A percentile compares a stretch with the other conserved stretches of the same genome.
phyloP scores from a whole-genome alignment of 2,113 vertebrate genomes.

The Pteruthius melanotis region DNA sequence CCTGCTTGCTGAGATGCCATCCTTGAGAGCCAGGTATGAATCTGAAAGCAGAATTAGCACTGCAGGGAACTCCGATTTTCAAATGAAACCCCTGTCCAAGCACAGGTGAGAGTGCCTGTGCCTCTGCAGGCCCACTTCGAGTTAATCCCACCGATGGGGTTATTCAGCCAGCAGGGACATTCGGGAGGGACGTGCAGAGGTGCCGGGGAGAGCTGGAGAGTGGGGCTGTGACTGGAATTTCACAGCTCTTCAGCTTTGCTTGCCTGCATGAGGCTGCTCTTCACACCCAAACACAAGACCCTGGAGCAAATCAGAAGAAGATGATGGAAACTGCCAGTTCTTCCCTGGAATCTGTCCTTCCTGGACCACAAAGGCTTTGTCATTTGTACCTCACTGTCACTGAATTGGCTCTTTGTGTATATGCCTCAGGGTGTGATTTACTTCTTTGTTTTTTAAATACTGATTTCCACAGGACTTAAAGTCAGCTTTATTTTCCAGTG shows the following conservation, averaged over 20 bases:
- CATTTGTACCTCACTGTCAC: neutral
- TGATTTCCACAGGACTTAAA: neutral
- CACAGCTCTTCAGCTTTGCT: neutral
- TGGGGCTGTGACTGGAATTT: rapidly evolving
- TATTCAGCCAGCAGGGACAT: rapidly evolving
- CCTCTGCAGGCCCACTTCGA: rapidly evolving
- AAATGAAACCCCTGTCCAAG: neutral
- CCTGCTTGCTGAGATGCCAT: neutral
- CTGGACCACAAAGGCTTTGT: neutral
- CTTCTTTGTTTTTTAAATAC: neutral
- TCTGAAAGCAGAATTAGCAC: neutral
- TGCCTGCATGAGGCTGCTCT: neutral
- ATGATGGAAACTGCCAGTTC: neutral
- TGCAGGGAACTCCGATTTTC: neutral
- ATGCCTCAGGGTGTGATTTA: neutral
- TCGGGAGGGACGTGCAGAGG: neutral
- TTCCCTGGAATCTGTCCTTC: neutral
- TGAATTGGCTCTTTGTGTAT: neutral
- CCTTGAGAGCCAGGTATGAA: neutral
- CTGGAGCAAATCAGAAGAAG: neutral
- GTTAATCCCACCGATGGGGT: rapidly evolving
- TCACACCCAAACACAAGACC: neutral
- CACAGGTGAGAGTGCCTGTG: neutral
- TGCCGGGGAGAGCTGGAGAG: neutral
- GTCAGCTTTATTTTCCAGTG: neutral